Percentiles rank a stretch among this genome's conserved stretches.
Evolutionary conservation across 2,113 vertebrate species (phyloP).

Genomic region (Pheucticus melanocephalus): DNA sequence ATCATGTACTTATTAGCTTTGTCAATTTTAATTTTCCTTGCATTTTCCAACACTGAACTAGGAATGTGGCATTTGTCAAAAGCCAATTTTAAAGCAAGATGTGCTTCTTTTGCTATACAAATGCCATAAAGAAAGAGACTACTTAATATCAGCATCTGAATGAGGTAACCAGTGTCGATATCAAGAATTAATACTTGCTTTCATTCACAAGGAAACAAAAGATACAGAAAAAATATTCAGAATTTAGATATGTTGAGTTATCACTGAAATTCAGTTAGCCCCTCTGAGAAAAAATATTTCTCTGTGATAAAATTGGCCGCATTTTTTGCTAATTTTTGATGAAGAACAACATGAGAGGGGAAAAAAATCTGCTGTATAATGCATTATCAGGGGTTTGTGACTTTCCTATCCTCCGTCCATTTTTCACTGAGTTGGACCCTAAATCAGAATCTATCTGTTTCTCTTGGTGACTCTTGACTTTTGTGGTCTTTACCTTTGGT

Average conservation of each 20-base stretch:
- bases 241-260: background rate
- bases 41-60: background rate
- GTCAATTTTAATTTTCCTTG: background rate
- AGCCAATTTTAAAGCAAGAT: background rate
- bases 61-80: background rate
- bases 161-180: background rate
- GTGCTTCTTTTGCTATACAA: background rate
- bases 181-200: background rate
- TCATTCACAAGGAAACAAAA: background rate
- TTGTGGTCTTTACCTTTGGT: background rate
- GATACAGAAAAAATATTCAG: background rate
- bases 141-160: background rate
- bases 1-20: background rate
- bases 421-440: background rate
- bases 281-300: background rate
- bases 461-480: background rate
- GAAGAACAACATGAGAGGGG: background rate
- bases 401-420: background rate
- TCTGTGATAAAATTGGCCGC: accelerated
- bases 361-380: background rate
- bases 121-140: background rate
- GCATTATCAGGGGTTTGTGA: background rate
- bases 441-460: background rate
- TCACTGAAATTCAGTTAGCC: background rate
- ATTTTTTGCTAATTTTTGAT: background rate